A percentile compares a stretch with the other conserved stretches of the same genome.
These are phyloP conservation scores for Micropoecilia bifurca DNA, from an alignment of 2,797 vertebrate species.

Conservation along the genomic window DNA sequence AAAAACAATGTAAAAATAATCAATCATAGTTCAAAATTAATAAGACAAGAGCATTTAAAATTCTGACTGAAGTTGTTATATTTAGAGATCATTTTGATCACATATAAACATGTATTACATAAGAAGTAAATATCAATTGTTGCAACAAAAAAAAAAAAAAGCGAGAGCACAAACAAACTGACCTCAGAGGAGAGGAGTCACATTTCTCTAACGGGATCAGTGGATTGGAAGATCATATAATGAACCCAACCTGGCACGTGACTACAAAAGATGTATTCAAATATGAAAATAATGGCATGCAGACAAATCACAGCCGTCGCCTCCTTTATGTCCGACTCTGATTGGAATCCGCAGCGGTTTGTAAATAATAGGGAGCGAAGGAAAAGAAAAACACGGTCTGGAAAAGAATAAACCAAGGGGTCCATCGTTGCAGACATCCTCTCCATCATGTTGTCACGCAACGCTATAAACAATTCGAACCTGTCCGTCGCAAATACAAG, in stretches of 20 bases:
- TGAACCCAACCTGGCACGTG: neutral
- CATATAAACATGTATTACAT: neutral
- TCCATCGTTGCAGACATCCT: neutral
- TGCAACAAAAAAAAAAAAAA: neutral
- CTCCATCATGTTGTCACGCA: conserved; percentile 10
- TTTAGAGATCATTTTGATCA: neutral
- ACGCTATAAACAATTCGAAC: conserved; percentile 5
- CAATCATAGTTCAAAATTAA: too few relatives aligned
- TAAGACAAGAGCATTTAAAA: too few relatives aligned
- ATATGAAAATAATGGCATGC: neutral
- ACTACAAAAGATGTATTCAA: neutral
- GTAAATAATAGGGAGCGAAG: neutral
- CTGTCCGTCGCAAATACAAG: conserved; percentile 3
- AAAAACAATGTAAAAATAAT: too few relatives aligned
- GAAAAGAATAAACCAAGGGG: neutral
- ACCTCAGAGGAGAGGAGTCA: neutral
- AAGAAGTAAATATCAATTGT: neutral
- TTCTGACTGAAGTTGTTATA: too few relatives aligned
- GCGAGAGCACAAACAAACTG: neutral
- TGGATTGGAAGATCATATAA: neutral
- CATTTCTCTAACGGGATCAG: neutral
- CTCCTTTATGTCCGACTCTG: neutral
- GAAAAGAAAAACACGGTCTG: neutral
- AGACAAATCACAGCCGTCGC: neutral
- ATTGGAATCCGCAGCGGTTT: neutral